Percentiles rank a stretch among this genome's conserved stretches.
Evolutionary conservation across 2,113 vertebrate species (phyloP).

Genomic region (Podarcis muralis): DNA sequence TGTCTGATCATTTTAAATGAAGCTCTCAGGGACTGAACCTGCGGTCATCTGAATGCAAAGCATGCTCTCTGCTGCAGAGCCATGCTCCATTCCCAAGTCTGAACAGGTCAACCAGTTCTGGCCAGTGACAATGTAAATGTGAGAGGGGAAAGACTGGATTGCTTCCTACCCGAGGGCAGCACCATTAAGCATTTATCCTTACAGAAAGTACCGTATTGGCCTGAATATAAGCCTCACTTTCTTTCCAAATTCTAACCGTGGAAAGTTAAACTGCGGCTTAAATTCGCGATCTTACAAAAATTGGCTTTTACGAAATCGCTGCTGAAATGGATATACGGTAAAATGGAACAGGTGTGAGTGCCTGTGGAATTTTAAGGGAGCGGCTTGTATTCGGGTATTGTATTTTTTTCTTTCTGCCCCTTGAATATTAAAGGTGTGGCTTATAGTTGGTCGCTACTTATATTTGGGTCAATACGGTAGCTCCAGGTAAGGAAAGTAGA

Average conservation of each 20-base stretch:
- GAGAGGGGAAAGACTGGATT: background rate
- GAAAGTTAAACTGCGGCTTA: background rate
- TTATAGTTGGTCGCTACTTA: too few species aligned
- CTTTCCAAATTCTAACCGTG: too few species aligned
- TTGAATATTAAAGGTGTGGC: too few species aligned
- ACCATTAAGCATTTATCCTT: background rate
- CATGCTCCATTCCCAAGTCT: background rate
- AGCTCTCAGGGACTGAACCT: background rate
- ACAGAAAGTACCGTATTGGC: background rate
- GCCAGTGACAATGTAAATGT: constrained; percentile 10
- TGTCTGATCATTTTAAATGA: background rate
- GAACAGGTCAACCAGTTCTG: background rate
- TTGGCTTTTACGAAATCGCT: too few species aligned
- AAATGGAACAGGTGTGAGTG: too few species aligned
- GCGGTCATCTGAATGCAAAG: background rate
- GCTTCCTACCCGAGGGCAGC: background rate
- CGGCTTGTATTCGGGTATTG: too few species aligned
- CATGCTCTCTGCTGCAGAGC: background rate
- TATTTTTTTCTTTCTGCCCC: too few species aligned
- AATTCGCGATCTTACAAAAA: too few species aligned
- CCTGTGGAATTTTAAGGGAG: background rate
- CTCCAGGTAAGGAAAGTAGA: too few species aligned
- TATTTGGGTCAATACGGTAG: too few species aligned
- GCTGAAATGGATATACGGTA: too few species aligned
- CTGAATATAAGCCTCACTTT: too few species aligned